Conservation (phyloP, 2,113 vertebrate genomes). For the Pachycephala philippinensis region DNA sequence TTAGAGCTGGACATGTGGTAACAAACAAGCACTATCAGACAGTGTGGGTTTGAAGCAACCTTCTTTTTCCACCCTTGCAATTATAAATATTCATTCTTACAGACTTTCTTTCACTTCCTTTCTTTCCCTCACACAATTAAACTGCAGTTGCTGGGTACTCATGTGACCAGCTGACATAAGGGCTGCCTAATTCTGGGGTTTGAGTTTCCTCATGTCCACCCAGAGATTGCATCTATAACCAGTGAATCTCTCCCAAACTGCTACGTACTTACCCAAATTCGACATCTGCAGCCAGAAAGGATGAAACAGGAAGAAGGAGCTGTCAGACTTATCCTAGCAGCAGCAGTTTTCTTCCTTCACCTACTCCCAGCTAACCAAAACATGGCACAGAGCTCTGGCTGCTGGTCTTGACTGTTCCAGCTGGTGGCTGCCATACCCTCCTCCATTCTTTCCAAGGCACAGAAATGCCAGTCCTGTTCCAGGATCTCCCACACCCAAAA, state of each 20-base stretch:
- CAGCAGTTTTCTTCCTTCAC: neutral
- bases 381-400: constrained; percentile 25
- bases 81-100: neutral
- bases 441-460: neutral
- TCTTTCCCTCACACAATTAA: neutral
- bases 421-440: neutral
- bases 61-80: neutral
- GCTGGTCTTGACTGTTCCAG: neutral
- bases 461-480: neutral
- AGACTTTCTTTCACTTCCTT: neutral
- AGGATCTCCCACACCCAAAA: neutral
- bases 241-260: neutral
- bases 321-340: constrained; percentile 6
- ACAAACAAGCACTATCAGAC: neutral
- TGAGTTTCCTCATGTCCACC: neutral
- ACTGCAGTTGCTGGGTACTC: neutral
- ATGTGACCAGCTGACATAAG: neutral
- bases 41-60: neutral
- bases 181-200: neutral
- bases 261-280: neutral
- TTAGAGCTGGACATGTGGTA: neutral
- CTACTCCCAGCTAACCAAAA: constrained; percentile 36
- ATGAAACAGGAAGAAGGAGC: neutral
- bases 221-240: neutral
- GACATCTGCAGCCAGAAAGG: neutral